Evolutionary conservation across 2,113 vertebrate species (phyloP).

Genomic region (Sebastes fasciatus): DNA sequence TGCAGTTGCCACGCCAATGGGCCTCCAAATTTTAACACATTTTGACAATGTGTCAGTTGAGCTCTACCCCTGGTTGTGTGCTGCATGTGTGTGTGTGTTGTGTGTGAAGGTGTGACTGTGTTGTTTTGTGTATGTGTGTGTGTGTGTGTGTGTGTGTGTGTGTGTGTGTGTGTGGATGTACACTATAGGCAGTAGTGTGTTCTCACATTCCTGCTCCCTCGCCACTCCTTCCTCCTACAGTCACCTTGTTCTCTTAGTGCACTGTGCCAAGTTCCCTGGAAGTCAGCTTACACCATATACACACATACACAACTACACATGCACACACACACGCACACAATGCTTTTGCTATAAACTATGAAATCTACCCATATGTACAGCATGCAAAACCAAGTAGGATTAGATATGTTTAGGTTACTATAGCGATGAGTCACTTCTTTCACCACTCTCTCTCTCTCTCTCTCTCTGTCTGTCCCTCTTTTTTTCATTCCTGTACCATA

Average conservation of each 20-base stretch:
- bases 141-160: slow-evolving; percentile 24
- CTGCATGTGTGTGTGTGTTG: slow-evolving; percentile 47
- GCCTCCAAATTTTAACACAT: slow-evolving; percentile 86
- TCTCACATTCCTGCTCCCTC: slow-evolving; percentile 80
- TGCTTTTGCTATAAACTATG: not conserved
- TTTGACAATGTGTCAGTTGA: slow-evolving; percentile 89
- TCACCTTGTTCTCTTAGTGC: slow-evolving; percentile 81
- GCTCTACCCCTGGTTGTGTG: slow-evolving; percentile 79
- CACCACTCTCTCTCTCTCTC: not conserved
- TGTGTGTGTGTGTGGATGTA: slow-evolving; percentile 34
- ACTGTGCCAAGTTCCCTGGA: slow-evolving; percentile 73
- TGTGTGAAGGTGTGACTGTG: slow-evolving; percentile 22
- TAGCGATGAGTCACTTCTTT: not conserved
- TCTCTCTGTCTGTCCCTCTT: not conserved
- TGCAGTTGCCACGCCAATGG: slow-evolving; percentile 84
- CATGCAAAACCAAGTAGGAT: not conserved
- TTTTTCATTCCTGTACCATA: not conserved
- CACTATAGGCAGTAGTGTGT: slow-evolving; percentile 52
- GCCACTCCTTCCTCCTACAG: slow-evolving; percentile 73
- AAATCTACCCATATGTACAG: not conserved
- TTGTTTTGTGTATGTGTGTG: slow-evolving; percentile 10
- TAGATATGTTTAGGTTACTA: not conserved
- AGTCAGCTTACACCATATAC: slow-evolving; percentile 36
- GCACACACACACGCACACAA: not conserved
- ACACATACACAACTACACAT: not conserved